Evolutionary conservation across 1,140 invertebrate genomes (phyloP), one percentile per base, ranked within the genome.

Genomic region (Pristionchus pacificus): DNA sequence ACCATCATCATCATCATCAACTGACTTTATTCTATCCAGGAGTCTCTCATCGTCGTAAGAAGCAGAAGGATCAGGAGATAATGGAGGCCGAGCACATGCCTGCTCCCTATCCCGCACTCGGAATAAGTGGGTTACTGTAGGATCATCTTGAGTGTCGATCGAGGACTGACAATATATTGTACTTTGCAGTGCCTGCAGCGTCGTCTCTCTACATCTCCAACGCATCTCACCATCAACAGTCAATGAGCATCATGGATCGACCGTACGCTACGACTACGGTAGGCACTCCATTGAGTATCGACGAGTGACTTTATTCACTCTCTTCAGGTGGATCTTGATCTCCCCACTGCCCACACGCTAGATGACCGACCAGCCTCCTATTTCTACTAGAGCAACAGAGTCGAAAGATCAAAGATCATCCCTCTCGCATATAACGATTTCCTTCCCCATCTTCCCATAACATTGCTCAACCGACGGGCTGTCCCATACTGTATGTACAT

Each of bases 1-100:
- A n/a, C n/a, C n/a, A n/a, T n/a, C n/a, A n/a, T n/a, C n/a, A n/a
- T n/a, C n/a, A n/a, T n/a, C n/a, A n/a, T n/a, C n/a, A n/a, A n/a
- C n/a, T n/a, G n/a, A n/a, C n/a, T n/a, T n/a, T n/a, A n/a, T n/a
- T n/a, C n/a, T n/a, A n/a, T n/a, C n/a, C 38, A 49, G 38, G 81
- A 65, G 83, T 83, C 77, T 83, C 80, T 60, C 82, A 83, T 70
- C 64, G 78, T 63, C 69, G 81, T 27, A 83, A 83, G 72, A 84
- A 84, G 69, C 67, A 79, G 60, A 83, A 83, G 74, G 81, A 84
- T 64, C 71, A 74, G 6, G 81, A 83, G 72, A 76, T 84, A 59
- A 82, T 83, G 62, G 81, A 83, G 57, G 79, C 83, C 60, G 75
- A 49, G 38, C 6, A 6, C 38, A 19, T 19, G 19, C 6, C 38